Evolutionary conservation across 2,113 vertebrate genomes (phyloP), one percentile per base, ranked within the genome.

Genomic region (Xerus inauris): DNA sequence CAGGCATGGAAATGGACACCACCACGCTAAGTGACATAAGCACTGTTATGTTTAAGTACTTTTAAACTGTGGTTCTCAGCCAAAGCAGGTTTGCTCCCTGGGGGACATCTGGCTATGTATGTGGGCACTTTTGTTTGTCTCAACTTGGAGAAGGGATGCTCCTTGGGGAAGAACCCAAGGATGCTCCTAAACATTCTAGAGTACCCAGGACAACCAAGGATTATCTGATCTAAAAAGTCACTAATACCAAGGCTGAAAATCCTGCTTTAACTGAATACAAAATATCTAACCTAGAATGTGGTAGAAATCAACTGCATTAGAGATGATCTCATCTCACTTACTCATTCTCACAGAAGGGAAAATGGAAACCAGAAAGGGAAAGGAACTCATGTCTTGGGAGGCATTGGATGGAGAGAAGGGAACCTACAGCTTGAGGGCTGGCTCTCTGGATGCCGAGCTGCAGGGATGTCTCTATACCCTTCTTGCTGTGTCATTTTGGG

Each of bases 361-460:
- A 35, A 64, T 38, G 14, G 42, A 95, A 81, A n/a, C 6, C 32
- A 26, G 42, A 77, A 89, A 28, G 49, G 28, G 57, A 87, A 82
- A 49, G 13, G 9, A 26, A 32, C 4, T 64, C 1, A 0, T 35
- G n/a, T 40, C 35, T 69, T 1, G 26, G 69, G 40, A 80, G 6
- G 4, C 17, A 30, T 17, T 40, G 16, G 16, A 30, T 22, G 3
- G 49, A 86, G 35, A 42, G 42, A 6, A 38, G 40, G 24, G 90
- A 1, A 6, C 24, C 62, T 72, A 45, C 1, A 4, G 5, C 51
- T 1, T 13, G n/a, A 57, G 19, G 84, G 57, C 13, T 47, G 30
- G 64, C 28, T 45, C 0, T 86, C 28, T n/a, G 10, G n/a, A 89
- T 83, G 49, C n/a, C 84, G 22, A 11, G 26, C 38, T 19, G 0